Percentiles rank a stretch among this genome's conserved stretches.
Conservation (phyloP, 2,888 invertebrate genomes). For the Epirrita christyi region DNA sequence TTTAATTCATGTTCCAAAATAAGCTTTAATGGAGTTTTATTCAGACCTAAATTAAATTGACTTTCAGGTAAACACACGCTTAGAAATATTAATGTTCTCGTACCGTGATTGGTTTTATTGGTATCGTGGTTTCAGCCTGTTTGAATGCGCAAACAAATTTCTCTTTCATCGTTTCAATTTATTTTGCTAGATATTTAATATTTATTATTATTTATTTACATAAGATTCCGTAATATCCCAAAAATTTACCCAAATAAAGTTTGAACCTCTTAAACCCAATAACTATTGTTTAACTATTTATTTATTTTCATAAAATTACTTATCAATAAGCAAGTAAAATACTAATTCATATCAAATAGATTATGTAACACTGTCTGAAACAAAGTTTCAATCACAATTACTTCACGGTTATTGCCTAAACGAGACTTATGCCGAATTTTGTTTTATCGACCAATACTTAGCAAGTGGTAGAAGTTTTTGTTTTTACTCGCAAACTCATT, state of each 20-base stretch:
- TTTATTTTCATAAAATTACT: conserved; percentile 10
- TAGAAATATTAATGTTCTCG: conserved; percentile 10
- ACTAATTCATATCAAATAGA: conserved; percentile 9
- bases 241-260: too few relatives aligned
- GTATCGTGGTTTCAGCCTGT: conserved; percentile 16
- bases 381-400: conserved; percentile 22
- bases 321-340: conserved; percentile 5
- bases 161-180: conserved; percentile 20
- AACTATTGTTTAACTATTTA: too few relatives aligned
- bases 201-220: conserved; percentile 3
- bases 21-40: not conserved
- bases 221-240: too few relatives aligned
- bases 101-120: conserved; percentile 28
- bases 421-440: conserved; percentile 19
- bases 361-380: not conserved
- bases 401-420: conserved; percentile 19
- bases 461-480: conserved; percentile 44
- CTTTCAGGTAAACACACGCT: conserved; percentile 1
- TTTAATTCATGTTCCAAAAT: not conserved
- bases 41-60: conserved; percentile 4
- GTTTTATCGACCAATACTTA: conserved; percentile 30
- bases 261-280: too few relatives aligned
- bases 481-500: conserved; percentile 66
- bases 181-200: conserved; percentile 13
- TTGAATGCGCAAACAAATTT: conserved; percentile 20